Base-by-base conservation (phyloP, 2,888 invertebrate genomes). In the Drosophila gaucha region DNA sequence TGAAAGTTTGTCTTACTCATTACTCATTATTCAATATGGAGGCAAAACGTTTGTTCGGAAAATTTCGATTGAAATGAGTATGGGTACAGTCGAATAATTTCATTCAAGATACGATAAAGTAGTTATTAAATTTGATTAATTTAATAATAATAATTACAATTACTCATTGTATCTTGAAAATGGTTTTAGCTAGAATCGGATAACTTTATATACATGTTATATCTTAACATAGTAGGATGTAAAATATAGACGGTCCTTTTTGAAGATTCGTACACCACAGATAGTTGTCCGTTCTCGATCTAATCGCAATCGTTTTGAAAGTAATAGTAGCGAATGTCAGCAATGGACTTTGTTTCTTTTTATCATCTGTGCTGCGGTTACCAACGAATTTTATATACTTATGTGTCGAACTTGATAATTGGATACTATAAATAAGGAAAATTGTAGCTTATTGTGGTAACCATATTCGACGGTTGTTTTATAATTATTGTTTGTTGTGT, bases 361-460 rank as follows among this genome's bases (percentile, higher is more conserved):
- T 58, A 72, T 62, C 36, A 57, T 52, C 44, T 39, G 14, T 20
- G 2, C 35, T 36, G 39, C 20, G 49, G 49, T 59, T 67, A 51
- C 18, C 38, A 62, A 39, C 44, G 41, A 33, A 62, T 20, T 54
- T 36, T 24, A 46, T 57, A 14, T 28, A 28, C 31, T 41, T 52
- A 20, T 56, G 24, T 47, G 63, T 44, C 38, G 43, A 58, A 30
- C 50, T 67, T 66, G 60, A 70, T 74, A 69, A 66, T 57, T 74
- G 69, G 69, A 73, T 74, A 74, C 38, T 66, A 31, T 30, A 35
- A 70, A 66, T 69, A 73, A 74, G 46, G 74, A 28, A 8, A 50
- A 51, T 39, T 18, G 18, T 47, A 5, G 31, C 43, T 54, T 50
- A 59, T 73, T 60, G 69, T 60, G 44, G 39, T 6, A 59, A 30